phyloP scores from a whole-genome alignment of 1,140 invertebrate genomes.

The Drosophila punjabiensis region DNA sequence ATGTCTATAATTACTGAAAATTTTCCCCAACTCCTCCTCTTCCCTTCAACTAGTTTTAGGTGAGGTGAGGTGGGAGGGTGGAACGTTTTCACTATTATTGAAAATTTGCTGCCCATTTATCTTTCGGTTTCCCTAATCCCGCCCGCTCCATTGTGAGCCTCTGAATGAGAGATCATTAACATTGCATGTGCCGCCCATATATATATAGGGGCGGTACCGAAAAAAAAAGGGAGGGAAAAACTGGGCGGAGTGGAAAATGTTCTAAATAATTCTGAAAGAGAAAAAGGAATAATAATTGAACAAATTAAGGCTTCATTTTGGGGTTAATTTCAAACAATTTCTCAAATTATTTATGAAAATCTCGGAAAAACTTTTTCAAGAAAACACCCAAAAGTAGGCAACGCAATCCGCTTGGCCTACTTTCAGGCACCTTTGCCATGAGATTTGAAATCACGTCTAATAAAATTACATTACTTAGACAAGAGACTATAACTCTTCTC shows the following conservation, averaged over 20 bases:
- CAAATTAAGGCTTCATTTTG: background rate
- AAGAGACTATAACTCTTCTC: slow-evolving; percentile 4
- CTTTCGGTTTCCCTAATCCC: slow-evolving; percentile 14
- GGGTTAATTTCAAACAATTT: background rate
- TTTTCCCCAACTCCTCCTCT: background rate
- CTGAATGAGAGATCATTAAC: slow-evolving; percentile 35
- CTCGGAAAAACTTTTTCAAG: background rate
- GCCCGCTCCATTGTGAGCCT: slow-evolving; percentile 1
- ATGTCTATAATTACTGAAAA: slow-evolving; percentile 47
- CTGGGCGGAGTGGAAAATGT: background rate
- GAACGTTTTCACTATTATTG: slow-evolving; percentile 45
- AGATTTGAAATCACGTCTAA: slow-evolving; percentile 8
- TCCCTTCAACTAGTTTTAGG: slow-evolving; percentile 5
- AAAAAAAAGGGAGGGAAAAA: background rate
- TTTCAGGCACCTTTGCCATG: background rate
- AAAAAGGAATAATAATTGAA: background rate
- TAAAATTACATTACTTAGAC: slow-evolving; percentile 10
- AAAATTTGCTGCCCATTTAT: slow-evolving; percentile 47
- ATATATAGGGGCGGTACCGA: slow-evolving; percentile 16
- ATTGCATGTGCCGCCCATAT: slow-evolving; percentile 16
- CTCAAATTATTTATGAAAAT: background rate
- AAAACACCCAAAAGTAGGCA: background rate
- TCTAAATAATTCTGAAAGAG: background rate
- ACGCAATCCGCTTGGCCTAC: background rate
- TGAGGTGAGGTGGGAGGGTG: background rate